phyloP scores from a whole-genome alignment of 2,113 vertebrate genomes.

The Glaucidium brasilianum region DNA sequence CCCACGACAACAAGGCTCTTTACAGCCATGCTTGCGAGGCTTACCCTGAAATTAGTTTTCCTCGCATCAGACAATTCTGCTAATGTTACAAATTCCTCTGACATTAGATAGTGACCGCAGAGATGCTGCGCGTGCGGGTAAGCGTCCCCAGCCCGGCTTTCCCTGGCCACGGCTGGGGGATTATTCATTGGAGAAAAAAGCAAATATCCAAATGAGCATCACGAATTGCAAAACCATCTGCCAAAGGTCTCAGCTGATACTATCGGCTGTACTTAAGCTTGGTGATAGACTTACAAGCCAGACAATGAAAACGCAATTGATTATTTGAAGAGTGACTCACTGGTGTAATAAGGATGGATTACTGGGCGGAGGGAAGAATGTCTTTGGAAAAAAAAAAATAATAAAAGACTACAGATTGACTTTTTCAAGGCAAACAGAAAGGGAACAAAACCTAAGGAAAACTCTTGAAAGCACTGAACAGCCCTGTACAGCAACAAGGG shows the following conservation, averaged over 20 bases:
- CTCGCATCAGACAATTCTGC: constrained; percentile 23
- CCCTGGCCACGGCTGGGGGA: not conserved
- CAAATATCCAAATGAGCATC: constrained; percentile 28
- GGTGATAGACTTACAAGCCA: constrained; percentile 31
- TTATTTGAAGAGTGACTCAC: constrained; percentile 59
- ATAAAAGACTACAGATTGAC: not conserved
- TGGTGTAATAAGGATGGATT: constrained; percentile 38
- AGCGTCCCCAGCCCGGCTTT: not conserved
- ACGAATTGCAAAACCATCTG: constrained; percentile 44
- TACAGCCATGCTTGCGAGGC: not conserved
- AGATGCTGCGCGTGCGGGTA: not conserved
- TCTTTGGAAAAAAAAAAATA: not conserved
- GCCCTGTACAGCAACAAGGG: not conserved
- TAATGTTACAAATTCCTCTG: constrained; percentile 51
- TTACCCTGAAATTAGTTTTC: not conserved
- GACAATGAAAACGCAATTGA: constrained; percentile 43
- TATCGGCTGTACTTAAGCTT: not conserved
- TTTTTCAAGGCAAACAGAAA: constrained; percentile 30
- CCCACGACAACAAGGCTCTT: not conserved
- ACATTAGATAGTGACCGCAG: constrained; percentile 29
- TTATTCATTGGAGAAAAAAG: not conserved
- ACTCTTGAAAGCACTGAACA: not conserved
- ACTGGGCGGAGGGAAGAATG: not conserved
- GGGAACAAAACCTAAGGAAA: not conserved
- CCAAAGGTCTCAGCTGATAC: constrained; percentile 33